Evolutionary conservation across 2,797 vertebrate genomes (phyloP), one percentile per base, ranked within the genome.

Genomic region (Melanotaenia trifasciata): DNA sequence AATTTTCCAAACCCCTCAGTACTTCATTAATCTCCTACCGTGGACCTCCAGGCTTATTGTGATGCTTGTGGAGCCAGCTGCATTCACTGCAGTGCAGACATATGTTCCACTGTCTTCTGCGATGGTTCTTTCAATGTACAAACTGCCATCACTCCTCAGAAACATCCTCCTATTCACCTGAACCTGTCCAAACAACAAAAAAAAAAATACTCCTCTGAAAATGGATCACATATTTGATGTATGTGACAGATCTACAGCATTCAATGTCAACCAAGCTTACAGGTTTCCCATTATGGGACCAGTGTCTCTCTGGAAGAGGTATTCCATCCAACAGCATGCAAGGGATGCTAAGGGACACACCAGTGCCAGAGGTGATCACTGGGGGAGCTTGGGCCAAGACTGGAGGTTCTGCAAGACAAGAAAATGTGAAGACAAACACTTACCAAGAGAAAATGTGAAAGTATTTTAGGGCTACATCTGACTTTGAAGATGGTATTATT

Each of bases 321-420:
- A 92, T 93, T 56, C 97, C 96, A 0, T 95, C 94, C 91, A 97
- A 81, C 72, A 98, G 35, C 88, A 96, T 89, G 0, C 98, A 99
- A 8, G 97, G 94, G 81, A 99, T 90, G 0, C 93, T 96, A 53
- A 96, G 88, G 0, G 96, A 93, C 72, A 96, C 96, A 45, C 96
- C 95, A 16, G 89, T 81, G 30, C 95, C 87, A 0, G 85, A 93
- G 3, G 77, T 94, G 73, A 97, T 80, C 16, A 91, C 50, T 0
- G 96, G 85, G 16, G 95, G 78, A 3, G 94, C 84, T 0, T 93
- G 93, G 64, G 95, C 96, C 36, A 98, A 90, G 82, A 96, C 85
- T 4, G 97, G 97, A 8, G 95, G 94, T 28, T 90, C 94, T 96
- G 74, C 47, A 30, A 70, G 61, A 56, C 70, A 64, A 80, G 24